These are phyloP conservation scores for Parochlus steinenii DNA, from an alignment of 2,888 invertebrate species.

Conservation along the genomic window DNA sequence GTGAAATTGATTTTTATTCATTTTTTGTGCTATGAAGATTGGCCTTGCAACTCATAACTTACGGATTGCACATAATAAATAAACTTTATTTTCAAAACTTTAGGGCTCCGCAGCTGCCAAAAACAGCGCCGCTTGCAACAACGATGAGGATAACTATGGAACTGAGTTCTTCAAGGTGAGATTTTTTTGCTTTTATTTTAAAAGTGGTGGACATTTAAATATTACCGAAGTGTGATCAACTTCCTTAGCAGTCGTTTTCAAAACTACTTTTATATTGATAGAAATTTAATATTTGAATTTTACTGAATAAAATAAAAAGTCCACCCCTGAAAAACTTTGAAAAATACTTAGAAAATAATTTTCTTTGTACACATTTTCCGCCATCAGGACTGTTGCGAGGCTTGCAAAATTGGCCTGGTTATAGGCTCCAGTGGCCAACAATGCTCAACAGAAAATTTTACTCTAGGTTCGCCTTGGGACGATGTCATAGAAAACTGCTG, in stretches of 20 bases:
- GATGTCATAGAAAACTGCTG: slow-evolving; percentile 46
- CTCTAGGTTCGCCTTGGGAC: slow-evolving; percentile 40
- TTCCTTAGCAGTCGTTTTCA: not conserved
- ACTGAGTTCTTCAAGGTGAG: slow-evolving; percentile 12
- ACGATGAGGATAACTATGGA: slow-evolving; percentile 8
- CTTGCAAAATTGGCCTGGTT: slow-evolving; percentile 44
- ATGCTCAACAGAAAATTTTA: slow-evolving; percentile 36
- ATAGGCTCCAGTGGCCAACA: slow-evolving; percentile 36
- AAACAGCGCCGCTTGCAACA: slow-evolving; percentile 9
- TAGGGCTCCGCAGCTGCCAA: slow-evolving; percentile 11
- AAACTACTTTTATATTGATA: not conserved
- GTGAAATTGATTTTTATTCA: not conserved
- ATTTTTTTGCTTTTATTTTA: too few relatives aligned
- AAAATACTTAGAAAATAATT: not conserved
- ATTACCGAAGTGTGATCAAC: not conserved
- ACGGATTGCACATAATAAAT: too few relatives aligned
- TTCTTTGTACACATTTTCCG: not conserved
- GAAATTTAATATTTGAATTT: not conserved
- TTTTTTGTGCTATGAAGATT: not conserved
- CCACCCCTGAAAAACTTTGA: not conserved
- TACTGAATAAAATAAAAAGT: not conserved
- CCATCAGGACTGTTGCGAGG: slow-evolving; percentile 40
- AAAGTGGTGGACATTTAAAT: not conserved
- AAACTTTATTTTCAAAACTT: too few relatives aligned
- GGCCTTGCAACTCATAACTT: too few relatives aligned